Base-by-base conservation (phyloP, 2,797 vertebrate species). In the Forpus xanthops region DNA sequence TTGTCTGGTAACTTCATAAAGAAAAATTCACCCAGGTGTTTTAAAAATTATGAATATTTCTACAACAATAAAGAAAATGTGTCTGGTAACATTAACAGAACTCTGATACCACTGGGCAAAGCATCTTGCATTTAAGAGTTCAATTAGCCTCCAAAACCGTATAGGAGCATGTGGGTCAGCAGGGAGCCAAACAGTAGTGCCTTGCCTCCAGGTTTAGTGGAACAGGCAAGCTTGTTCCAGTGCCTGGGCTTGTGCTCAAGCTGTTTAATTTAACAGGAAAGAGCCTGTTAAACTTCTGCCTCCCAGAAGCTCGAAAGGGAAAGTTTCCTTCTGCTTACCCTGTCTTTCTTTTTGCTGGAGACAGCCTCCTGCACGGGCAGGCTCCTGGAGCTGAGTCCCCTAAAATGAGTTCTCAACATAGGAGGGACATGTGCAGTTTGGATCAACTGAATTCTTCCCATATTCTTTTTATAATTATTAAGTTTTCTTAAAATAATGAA, bases 331-430 rank as follows among this genome's bases (percentile, higher is more conserved):
- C 39, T 37, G 55, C 41, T 70, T 11, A 18, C 7, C 2, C 19
- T 15, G 21, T 52, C 37, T 21, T 55, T 62, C 39, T 47, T 12
- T 9, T 12, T 31, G 37, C 21, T 0, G 3, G 31, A 42, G 24
- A 12, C 13, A 30, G 50, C 12, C 19, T 86, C 14, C n/a, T 0
- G 2, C 1, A 2, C 12, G 24, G n/a, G 18, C 55, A 5, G 27
- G 19, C 33, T 77, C 8, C 49, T 19, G 44, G 42, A 42, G 24
- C 49, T 12, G 42, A 58, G 39, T 24, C 19, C 52, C 19, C 5
- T 17, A 8, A 20, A 24, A 49, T 1, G 3, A 64, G 53, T 20
- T 61, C 41, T 65, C 50, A 24, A 67, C 19, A 70, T 13, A 74
- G 31, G 17, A 45, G 12, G 37, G 9, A 31, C 1, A 2, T 3